These are phyloP conservation scores for Sphaerodactylus townsendi DNA, from an alignment of 2,113 vertebrate genomes.

Conservation along the genomic window DNA sequence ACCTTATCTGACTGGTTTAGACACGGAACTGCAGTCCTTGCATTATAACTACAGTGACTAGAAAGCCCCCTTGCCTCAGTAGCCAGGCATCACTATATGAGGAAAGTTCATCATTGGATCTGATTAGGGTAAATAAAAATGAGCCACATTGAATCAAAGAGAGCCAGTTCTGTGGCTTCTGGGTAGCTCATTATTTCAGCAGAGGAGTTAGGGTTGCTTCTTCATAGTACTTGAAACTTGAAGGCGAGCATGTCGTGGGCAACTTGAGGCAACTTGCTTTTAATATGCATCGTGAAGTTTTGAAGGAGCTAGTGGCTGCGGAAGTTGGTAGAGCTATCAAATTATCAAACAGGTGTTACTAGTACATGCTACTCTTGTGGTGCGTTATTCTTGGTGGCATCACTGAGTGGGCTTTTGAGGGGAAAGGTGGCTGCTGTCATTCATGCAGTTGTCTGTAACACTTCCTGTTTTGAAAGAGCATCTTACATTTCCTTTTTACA, in stretches of 20 bases:
- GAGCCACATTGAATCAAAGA: not conserved
- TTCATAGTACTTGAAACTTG: not conserved
- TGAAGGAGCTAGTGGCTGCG: not conserved
- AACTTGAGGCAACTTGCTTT: not conserved
- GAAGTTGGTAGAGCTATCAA: not conserved
- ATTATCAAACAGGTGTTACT: not conserved
- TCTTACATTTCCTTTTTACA: not conserved
- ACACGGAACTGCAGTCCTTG: not conserved
- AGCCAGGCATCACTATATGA: not conserved
- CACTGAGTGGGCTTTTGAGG: not conserved
- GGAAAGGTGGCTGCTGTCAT: not conserved
- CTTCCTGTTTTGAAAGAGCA: slow-evolving; percentile 21
- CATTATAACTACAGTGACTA: not conserved
- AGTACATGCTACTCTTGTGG: not conserved
- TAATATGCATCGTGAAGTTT: not conserved
- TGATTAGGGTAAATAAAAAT: not conserved
- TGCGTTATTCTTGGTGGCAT: not conserved
- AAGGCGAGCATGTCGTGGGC: not conserved
- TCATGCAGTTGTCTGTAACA: not conserved
- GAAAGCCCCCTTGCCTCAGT: not conserved
- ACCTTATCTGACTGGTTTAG: not conserved
- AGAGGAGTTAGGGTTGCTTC: not conserved
- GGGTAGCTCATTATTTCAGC: not conserved
- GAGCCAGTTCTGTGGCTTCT: not conserved
- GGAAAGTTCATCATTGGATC: not conserved